phyloP scores from a whole-genome alignment of 2,113 vertebrate genomes.

The Grallaria varia region DNA sequence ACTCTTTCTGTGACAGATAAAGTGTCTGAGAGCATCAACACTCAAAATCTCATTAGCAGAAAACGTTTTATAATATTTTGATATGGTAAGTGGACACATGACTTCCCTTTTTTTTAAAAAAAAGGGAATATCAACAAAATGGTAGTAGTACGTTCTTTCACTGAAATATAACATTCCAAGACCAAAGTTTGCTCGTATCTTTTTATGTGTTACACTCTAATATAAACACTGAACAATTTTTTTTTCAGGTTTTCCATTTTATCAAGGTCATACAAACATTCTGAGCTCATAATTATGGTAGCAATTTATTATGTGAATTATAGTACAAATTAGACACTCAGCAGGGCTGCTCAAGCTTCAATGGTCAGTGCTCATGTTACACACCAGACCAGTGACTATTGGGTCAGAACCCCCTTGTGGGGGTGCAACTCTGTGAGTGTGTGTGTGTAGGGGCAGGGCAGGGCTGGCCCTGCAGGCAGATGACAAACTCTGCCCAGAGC shows the following conservation, averaged over 20 bases:
- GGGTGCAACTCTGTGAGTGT: no score
- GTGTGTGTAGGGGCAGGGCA: no score
- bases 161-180: not conserved
- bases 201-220: not conserved
- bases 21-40: slow-evolving; percentile 1
- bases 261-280: not conserved
- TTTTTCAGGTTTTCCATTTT: not conserved
- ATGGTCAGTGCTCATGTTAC: not conserved
- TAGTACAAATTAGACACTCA: not conserved
- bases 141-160: not conserved
- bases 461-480: no score
- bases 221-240: not conserved
- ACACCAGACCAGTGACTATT: no score
- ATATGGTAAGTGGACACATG: not conserved
- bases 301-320: not conserved
- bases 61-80: not conserved
- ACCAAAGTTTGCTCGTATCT: not conserved
- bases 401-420: no score
- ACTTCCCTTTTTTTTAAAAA: not conserved
- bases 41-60: slow-evolving; percentile 16
- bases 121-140: not conserved
- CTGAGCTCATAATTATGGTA: not conserved
- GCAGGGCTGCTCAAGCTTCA: not conserved
- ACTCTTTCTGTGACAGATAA: not conserved
- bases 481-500: no score